These are phyloP conservation scores for Gymnogyps californianus DNA, from an alignment of 2,113 vertebrate genomes.

Conservation along the genomic window DNA sequence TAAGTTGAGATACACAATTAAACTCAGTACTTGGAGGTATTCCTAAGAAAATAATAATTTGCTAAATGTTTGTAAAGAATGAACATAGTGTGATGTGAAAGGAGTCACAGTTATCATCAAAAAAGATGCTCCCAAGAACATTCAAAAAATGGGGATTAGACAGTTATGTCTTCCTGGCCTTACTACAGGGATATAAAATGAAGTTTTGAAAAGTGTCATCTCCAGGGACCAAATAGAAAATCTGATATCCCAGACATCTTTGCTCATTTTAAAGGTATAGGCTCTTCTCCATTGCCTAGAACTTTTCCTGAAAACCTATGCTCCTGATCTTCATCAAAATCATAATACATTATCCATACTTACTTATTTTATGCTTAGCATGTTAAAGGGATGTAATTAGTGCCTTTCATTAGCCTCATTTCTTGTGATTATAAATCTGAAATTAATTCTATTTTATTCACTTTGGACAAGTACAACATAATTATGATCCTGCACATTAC, in stretches of 20 bases:
- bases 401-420: conserved; percentile 19
- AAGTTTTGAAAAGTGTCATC: not conserved
- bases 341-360: not conserved
- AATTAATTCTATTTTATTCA: conserved; percentile 21
- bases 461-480: not conserved
- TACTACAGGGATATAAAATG: not conserved
- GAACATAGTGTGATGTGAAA: not conserved
- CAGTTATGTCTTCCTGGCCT: not conserved
- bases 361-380: not conserved
- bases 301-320: not conserved
- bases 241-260: not conserved
- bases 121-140: not conserved
- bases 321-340: not conserved
- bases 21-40: not conserved
- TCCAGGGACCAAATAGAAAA: not conserved
- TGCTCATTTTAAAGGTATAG: not conserved
- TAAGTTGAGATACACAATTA: not conserved
- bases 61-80: not conserved
- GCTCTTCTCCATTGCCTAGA: not conserved
- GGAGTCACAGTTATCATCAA: not conserved
- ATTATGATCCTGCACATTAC: not conserved
- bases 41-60: not conserved
- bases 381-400: not conserved
- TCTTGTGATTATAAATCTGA: not conserved
- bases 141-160: not conserved